phyloP scores from a whole-genome alignment of 1,140 invertebrate species.

The Delia radicum region DNA sequence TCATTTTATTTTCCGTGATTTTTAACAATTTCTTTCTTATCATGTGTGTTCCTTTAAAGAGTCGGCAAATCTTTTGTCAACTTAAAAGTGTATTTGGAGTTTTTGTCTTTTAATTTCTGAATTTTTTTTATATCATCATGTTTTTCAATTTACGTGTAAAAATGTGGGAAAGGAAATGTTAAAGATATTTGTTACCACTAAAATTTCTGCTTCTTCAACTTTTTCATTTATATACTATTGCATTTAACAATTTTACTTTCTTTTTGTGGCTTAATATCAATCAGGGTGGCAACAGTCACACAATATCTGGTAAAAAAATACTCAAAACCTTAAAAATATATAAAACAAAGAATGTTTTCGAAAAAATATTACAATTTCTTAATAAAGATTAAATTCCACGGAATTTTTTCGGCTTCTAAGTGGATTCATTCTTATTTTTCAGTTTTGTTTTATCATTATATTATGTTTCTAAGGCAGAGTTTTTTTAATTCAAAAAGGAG shows the following conservation, averaged over 20 bases:
- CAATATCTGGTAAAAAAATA: not conserved
- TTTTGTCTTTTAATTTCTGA: not conserved
- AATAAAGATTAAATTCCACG: conserved; percentile 23
- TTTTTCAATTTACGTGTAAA: conserved; percentile 17
- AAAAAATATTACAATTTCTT: conserved; percentile 7
- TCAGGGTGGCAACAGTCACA: conserved; percentile 24
- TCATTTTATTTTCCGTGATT: not conserved
- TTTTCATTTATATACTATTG: not conserved
- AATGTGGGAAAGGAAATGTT: conserved; percentile 21
- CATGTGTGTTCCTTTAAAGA: not conserved
- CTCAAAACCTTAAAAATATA: not conserved
- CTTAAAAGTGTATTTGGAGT: not conserved
- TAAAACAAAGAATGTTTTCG: not conserved
- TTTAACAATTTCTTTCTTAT: not conserved
- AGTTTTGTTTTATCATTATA: not conserved
- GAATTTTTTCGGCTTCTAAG: conserved; percentile 29
- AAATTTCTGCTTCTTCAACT: not conserved
- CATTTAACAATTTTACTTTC: not conserved
- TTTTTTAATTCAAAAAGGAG: too few relatives aligned
- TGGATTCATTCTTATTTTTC: conserved; percentile 19
- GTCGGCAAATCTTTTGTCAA: conserved; percentile 17
- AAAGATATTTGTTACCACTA: not conserved
- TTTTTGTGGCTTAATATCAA: conserved; percentile 22
- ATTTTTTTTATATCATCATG: not conserved
- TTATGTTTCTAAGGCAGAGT: not conserved